phyloP scores from a whole-genome alignment of 2,888 invertebrate species.

The Thymelicus sylvestris region DNA sequence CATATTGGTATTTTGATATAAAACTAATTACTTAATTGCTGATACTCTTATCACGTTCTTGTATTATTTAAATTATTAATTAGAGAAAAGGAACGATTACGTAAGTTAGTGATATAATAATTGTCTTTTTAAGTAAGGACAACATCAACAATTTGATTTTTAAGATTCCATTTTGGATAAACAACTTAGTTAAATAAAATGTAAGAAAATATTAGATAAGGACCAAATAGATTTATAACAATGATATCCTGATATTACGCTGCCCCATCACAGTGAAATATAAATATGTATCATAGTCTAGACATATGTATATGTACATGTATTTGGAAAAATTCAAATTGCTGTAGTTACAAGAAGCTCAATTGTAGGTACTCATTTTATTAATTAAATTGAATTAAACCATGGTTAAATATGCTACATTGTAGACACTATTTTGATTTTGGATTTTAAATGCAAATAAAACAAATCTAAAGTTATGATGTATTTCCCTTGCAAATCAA shows the following conservation, averaged over 20 bases:
- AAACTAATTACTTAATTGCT: background rate
- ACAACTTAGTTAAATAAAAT: background rate
- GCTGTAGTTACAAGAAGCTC: too few species aligned
- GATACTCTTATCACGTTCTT: background rate
- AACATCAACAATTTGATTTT: background rate
- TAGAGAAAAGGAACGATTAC: background rate
- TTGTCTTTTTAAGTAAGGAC: too few species aligned
- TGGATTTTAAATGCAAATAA: too few species aligned
- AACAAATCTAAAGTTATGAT: too few species aligned
- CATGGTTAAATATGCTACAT: too few species aligned
- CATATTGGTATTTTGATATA: conserved; percentile 26
- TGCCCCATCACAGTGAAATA: background rate
- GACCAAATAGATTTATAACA: background rate
- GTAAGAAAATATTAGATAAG: background rate
- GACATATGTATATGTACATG: too few species aligned
- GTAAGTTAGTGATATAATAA: background rate
- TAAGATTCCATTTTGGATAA: background rate
- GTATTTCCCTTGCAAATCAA: background rate
- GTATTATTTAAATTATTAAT: background rate
- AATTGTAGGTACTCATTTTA: too few species aligned
- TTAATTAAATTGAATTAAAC: too few species aligned
- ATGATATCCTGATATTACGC: background rate
- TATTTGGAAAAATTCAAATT: too few species aligned
- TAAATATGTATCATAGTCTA: too few species aligned
- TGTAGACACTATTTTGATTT: too few species aligned